These are phyloP conservation scores for Thecocarcelia acutangulata DNA, from an alignment of 2,888 invertebrate species.

Conservation along the genomic window DNA sequence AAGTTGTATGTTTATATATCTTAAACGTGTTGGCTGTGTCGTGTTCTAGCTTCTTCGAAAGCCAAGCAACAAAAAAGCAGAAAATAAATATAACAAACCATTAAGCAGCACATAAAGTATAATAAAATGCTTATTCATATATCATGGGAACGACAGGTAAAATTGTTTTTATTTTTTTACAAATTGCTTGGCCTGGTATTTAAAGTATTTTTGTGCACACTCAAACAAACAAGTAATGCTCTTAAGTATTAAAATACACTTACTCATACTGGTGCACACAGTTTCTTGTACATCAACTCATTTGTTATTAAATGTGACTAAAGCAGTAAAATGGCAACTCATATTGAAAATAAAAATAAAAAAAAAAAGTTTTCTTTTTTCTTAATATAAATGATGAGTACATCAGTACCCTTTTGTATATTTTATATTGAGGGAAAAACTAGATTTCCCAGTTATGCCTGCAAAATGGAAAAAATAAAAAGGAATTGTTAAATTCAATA, in stretches of 20 bases:
- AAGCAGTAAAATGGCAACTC: too few relatives aligned
- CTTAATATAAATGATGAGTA: too few relatives aligned
- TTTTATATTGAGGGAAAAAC: neutral
- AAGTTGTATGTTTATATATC: slow-evolving; percentile 46
- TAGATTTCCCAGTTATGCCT: slow-evolving; percentile 36
- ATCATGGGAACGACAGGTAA: slow-evolving; percentile 65
- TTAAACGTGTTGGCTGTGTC: slow-evolving; percentile 1
- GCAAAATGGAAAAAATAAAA: neutral
- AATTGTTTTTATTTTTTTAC: slow-evolving; percentile 55
- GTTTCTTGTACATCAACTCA: neutral
- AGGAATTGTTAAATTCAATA: slow-evolving; percentile 62
- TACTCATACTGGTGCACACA: neutral
- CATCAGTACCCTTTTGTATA: slow-evolving; percentile 19
- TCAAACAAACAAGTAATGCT: neutral
- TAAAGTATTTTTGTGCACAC: slow-evolving; percentile 9
- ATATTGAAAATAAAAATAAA: slow-evolving; percentile 1
- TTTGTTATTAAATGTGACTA: too few relatives aligned
- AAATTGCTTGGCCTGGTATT: slow-evolving; percentile 59
- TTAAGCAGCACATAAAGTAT: slow-evolving; percentile 50
- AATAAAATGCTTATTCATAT: slow-evolving; percentile 65
- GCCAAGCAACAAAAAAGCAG: neutral
- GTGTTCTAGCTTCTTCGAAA: neutral
- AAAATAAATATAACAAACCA: slow-evolving; percentile 24
- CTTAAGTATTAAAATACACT: too few relatives aligned
- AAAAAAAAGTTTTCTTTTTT: too few relatives aligned